Evolutionary conservation across 2,797 vertebrate species (phyloP).

Genomic region (Danio tinwini): DNA sequence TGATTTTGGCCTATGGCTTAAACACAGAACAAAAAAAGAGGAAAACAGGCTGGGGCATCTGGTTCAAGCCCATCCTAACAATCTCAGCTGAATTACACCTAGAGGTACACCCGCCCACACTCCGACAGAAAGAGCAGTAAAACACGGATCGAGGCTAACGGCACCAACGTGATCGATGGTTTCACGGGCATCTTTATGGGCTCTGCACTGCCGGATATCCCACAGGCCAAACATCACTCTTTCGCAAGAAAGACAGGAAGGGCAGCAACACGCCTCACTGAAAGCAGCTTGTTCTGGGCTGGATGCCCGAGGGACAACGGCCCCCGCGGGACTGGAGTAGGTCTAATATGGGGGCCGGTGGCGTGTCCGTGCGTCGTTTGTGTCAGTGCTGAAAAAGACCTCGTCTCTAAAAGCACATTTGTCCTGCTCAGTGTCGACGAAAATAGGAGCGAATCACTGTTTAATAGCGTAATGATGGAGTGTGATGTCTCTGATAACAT

Average conservation of each 20-base stretch:
- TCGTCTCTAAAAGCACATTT: constrained; percentile 78
- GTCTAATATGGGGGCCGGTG: constrained; percentile 53
- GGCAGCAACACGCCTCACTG: constrained; percentile 38
- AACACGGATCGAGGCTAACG: constrained; percentile 77
- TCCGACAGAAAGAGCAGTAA: constrained; percentile 25
- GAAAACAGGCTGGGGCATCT: constrained; percentile 57
- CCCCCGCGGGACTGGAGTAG: constrained; percentile 40
- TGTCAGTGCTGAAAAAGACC: constrained; percentile 78
- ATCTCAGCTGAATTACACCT: constrained; percentile 47
- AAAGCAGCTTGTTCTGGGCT: constrained; percentile 49
- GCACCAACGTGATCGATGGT: constrained; percentile 73
- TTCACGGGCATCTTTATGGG: constrained; percentile 74
- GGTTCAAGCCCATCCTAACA: constrained; percentile 39
- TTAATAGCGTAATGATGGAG: constrained; percentile 78
- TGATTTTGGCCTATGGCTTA: constrained; percentile 68
- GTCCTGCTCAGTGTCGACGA: constrained; percentile 73
- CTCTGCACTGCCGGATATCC: constrained; percentile 64
- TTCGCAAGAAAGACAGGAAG: constrained; percentile 24
- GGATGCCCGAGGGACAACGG: constrained; percentile 18
- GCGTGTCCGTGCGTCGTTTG: constrained; percentile 71
- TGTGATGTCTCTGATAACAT: constrained; percentile 62
- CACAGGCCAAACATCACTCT: constrained; percentile 49
- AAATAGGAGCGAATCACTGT: constrained; percentile 74
- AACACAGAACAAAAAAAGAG: constrained; percentile 57
- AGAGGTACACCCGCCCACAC: constrained; percentile 56